These are phyloP conservation scores for Puntigrus tetrazona DNA, from an alignment of 2,113 vertebrate genomes.

Conservation along the genomic window DNA sequence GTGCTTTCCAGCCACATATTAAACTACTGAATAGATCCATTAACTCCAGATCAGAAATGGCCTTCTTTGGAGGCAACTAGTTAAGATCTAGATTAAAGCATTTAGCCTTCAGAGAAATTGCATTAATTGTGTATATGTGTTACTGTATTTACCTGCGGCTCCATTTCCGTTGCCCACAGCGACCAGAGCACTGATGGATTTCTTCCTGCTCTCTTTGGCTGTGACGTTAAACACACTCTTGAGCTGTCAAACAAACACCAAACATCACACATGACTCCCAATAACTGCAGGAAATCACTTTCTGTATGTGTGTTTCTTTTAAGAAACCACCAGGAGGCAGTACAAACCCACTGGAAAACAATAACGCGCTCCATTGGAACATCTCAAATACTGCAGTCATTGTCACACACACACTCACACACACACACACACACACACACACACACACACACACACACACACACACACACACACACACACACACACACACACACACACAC, in stretches of 20 bases:
- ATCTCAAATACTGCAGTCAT: slow-evolving; percentile 9
- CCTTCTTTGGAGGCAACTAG: neutral
- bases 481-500: neutral
- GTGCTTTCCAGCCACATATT: neutral
- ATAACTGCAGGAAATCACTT: neutral
- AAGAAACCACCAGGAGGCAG: slow-evolving; percentile 79
- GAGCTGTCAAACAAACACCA: slow-evolving; percentile 74
- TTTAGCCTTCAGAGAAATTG: no score
- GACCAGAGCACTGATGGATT: slow-evolving; percentile 85
- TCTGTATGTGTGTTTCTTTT: neutral
- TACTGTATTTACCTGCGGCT: slow-evolving; percentile 83
- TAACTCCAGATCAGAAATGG: neutral
- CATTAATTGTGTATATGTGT: neutral
- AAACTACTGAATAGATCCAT: neutral
- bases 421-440: neutral
- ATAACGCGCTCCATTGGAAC: neutral
- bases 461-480: neutral
- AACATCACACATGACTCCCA: slow-evolving; percentile 2
- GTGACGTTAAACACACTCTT: slow-evolving; percentile 96
- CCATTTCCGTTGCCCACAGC: slow-evolving; percentile 91
- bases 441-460: neutral
- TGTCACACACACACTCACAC: neutral
- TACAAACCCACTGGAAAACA: slow-evolving; percentile 10
- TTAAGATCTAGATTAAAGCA: neutral
- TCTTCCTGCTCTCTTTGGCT: slow-evolving; percentile 91